Evolutionary conservation across 2,113 vertebrate genomes (phyloP).

Genomic region (Equus quagga): DNA sequence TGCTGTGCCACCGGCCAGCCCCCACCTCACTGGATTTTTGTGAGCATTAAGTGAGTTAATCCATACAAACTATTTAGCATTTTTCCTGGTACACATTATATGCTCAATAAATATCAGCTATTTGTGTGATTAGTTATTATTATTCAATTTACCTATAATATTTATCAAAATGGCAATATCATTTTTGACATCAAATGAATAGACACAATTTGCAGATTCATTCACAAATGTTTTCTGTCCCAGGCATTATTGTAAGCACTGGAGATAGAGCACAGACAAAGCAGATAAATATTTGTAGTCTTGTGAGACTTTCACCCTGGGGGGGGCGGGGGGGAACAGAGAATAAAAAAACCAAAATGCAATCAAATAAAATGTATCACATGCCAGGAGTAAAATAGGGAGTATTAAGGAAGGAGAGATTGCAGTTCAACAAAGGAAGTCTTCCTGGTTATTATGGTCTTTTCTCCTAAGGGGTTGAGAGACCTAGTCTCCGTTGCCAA

Average conservation of each 20-base stretch:
- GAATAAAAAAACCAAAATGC: background rate
- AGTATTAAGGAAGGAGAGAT: background rate
- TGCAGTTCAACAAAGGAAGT: background rate
- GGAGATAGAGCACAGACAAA: background rate
- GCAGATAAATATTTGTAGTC: background rate
- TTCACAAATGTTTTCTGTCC: conserved; percentile 2
- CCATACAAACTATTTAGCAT: background rate
- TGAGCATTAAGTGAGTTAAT: background rate
- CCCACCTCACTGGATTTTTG: background rate
- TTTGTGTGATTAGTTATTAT: background rate
- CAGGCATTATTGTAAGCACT: background rate
- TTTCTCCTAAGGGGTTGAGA: background rate
- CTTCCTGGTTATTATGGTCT: background rate
- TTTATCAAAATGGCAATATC: background rate
- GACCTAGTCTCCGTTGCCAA: background rate
- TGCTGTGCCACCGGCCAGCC: too few relatives aligned
- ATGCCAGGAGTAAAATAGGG: background rate
- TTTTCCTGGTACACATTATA: background rate
- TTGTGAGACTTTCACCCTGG: background rate
- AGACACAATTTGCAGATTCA: background rate
- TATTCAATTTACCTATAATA: background rate
- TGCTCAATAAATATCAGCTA: background rate
- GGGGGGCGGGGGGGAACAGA: background rate
- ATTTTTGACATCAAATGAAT: conserved; percentile 17
- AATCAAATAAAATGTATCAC: background rate